Conservation (phyloP, 2,797 vertebrate species). For the Molothrus aeneus region DNA sequence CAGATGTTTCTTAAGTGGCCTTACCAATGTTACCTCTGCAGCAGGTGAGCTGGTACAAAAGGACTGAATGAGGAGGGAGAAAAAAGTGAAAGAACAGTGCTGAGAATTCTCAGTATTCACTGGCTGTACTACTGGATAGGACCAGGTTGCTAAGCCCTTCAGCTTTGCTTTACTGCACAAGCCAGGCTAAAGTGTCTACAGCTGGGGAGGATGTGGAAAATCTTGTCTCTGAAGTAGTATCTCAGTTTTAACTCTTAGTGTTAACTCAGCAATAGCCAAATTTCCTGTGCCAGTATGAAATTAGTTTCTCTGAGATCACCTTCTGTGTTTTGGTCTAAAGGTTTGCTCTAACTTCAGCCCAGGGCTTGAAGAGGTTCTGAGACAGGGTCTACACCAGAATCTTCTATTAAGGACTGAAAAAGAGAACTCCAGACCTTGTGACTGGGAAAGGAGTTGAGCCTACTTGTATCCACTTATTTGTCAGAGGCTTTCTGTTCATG, state of each 20-base stretch:
- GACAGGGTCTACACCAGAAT: background rate
- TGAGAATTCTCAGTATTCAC: background rate
- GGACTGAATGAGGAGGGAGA: background rate
- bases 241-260: background rate
- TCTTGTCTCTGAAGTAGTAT: background rate
- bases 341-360: background rate
- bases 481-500: background rate
- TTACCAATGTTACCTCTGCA: constrained; percentile 79
- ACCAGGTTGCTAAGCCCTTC: background rate
- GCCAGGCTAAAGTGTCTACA: background rate
- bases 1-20: constrained; percentile 80
- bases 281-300: background rate
- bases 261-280: background rate
- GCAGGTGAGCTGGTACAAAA: constrained; percentile 71
- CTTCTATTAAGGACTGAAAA: background rate
- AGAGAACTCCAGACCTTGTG: background rate
- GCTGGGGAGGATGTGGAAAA: background rate
- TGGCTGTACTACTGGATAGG: background rate
- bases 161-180: background rate
- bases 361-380: background rate
- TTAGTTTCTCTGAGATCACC: background rate
- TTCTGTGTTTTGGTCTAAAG: background rate
- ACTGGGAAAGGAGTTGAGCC: background rate
- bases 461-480: background rate
- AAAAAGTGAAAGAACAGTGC: background rate